Conservation (phyloP, 2,113 vertebrate genomes). For the Barnardius zonarius region DNA sequence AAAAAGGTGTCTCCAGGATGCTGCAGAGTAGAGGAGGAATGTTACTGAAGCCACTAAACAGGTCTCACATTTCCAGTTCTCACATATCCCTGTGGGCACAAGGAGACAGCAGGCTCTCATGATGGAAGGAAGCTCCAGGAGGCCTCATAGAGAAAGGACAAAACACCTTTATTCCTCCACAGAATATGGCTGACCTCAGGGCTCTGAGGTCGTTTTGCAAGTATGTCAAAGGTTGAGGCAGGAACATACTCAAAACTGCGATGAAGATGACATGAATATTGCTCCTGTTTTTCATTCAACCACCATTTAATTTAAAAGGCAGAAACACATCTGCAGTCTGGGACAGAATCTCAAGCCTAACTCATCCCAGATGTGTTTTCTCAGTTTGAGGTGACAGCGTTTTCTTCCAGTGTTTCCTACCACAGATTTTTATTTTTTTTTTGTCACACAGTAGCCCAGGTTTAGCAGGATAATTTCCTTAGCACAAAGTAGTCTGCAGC, state of each 20-base stretch:
- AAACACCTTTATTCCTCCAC: not conserved
- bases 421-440: not conserved
- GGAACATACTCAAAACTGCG: not conserved
- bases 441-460: not conserved
- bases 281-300: not conserved
- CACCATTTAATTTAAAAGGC: not conserved
- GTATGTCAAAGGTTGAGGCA: not conserved
- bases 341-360: not conserved
- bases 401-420: not conserved
- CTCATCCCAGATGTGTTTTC: not conserved
- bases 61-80: not conserved
- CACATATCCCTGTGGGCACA: not conserved
- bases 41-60: not conserved
- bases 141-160: not conserved
- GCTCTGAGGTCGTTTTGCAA: not conserved
- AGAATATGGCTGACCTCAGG: not conserved
- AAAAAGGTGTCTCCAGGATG: not conserved
- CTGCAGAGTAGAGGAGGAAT: not conserved
- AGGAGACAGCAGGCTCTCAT: fast-evolving
- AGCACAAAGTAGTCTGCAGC: not conserved
- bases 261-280: not conserved
- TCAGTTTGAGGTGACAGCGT: not conserved
- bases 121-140: not conserved
- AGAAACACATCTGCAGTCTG: not conserved
- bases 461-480: not conserved